Base-by-base conservation (phyloP, 92 coral and sea anemone genomes). In the Zoanthus gigantus region DNA sequence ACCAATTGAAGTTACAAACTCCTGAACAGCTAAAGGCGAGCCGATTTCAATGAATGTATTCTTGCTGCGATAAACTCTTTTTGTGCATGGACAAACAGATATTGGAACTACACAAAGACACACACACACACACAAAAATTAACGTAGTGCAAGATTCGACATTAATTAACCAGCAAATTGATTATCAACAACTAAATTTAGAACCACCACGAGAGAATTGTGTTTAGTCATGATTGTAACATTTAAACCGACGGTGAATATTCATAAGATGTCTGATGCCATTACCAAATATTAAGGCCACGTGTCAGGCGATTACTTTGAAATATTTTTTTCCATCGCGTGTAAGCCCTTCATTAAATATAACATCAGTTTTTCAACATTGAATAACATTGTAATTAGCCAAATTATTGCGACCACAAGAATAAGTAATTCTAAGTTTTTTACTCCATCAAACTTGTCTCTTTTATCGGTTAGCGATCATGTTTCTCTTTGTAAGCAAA, bases 131-230 rank as follows among this genome's bases (percentile, higher is more conserved):
- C 23, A 10, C 53, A 29, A 52, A 32, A 4, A 13, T 5, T 32
- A 56, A 77, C 14, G 17, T 77, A 75, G 79, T 29, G 14, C 47
- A 2, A 14, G 17, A 37, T 53, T 23, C 46, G 12, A 77, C 31
- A 32, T 53, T 54, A 52, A 54, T 77, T 77, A 52, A 67, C 47
- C 56, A 58, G 16, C n/a, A 11, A 79, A 60, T 61, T 63, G 45
- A 81, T 79, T 81, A 68, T 81, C 60, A 12, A 46, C 6, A 47
- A 47, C 75, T 81, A 81, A 81, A 81, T 46, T 81, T 81, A 81
- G 85, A 47, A 1, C 18, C 60, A 47, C 12, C 53, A 44, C 10
- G 52, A 67, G 48, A 47, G 12, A 81, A 65, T 12, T 65, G 75
- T 81, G 85, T 65, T 18, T 9, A 45, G 61, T 65, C 85, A 79